Percentiles rank a stretch among this genome's conserved stretches.
These are phyloP conservation scores for Germaria angustata DNA, from an alignment of 2,888 invertebrate genomes.

Conservation along the genomic window DNA sequence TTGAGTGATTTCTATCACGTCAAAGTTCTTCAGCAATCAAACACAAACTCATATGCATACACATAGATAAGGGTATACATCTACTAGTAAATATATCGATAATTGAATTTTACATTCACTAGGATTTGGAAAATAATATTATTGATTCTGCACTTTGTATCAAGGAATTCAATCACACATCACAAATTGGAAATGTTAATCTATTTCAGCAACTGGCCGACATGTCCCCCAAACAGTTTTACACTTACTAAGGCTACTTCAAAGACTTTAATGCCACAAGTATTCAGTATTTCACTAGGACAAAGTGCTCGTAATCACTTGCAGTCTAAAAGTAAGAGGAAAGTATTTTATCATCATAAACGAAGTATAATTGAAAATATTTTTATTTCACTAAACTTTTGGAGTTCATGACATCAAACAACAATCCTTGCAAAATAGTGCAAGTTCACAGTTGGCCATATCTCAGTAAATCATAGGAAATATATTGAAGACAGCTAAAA, in stretches of 20 bases:
- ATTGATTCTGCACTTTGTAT: constrained; percentile 59
- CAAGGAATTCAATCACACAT: constrained; percentile 54
- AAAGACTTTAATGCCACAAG: background rate
- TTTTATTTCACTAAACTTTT: too few species aligned
- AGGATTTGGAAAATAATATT: constrained; percentile 54
- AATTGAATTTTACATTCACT: constrained; percentile 23
- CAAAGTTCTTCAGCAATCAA: constrained; percentile 14
- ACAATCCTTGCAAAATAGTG: too few species aligned
- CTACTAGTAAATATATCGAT: background rate
- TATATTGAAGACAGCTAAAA: too few species aligned
- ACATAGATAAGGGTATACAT: background rate
- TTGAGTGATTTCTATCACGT: constrained; percentile 54
- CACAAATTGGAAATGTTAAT: constrained; percentile 60
- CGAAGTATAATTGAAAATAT: too few species aligned
- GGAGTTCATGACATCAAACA: too few species aligned
- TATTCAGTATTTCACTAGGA: background rate
- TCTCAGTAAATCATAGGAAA: too few species aligned
- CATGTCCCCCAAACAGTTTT: constrained; percentile 60
- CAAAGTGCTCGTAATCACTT: too few species aligned
- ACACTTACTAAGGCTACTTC: constrained; percentile 63
- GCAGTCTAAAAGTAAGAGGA: too few species aligned
- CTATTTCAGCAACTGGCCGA: constrained; percentile 54
- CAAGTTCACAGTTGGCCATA: too few species aligned
- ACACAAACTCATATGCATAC: background rate
- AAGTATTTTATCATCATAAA: too few species aligned